phyloP scores from a whole-genome alignment of 92 coral and sea anemone species.

The Porites divaricata region DNA sequence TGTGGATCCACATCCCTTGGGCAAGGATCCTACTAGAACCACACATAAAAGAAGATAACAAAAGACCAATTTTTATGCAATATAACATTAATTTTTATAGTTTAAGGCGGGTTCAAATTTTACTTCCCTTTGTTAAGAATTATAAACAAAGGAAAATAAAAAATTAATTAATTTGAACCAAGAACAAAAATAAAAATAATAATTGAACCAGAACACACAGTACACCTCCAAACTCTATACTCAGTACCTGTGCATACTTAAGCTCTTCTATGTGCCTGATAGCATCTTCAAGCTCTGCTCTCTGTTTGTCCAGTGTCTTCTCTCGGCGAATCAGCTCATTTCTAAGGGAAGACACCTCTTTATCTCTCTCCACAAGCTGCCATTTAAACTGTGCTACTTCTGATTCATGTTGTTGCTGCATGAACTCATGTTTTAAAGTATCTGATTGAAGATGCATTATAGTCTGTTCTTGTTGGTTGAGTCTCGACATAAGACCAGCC shows the following conservation, averaged over 20 bases:
- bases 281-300: constrained; percentile 85
- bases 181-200: too few species aligned
- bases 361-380: constrained; percentile 83
- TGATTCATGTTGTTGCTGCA: constrained; percentile 78
- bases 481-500: constrained; percentile 85
- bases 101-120: too few species aligned
- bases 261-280: constrained; percentile 78
- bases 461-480: constrained; percentile 87
- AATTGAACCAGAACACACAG: too few species aligned
- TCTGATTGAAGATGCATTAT: constrained; percentile 96
- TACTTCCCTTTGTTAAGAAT: too few species aligned
- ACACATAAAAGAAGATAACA: too few species aligned
- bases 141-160: too few species aligned
- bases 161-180: too few species aligned
- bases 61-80: too few species aligned
- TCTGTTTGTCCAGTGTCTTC: constrained; percentile 79
- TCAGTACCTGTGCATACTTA: constrained; percentile 79
- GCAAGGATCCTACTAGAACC: too few species aligned
- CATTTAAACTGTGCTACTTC: constrained; percentile 82
- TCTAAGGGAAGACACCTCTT: constrained; percentile 82
- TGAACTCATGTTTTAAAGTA: constrained; percentile 81
- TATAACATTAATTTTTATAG: too few species aligned
- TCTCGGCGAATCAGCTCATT: constrained; percentile 85
- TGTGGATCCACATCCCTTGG: too few species aligned
- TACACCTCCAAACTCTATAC: too few species aligned